Conservation (phyloP, 2,113 vertebrate genomes). For the Micromys minutus region DNA sequence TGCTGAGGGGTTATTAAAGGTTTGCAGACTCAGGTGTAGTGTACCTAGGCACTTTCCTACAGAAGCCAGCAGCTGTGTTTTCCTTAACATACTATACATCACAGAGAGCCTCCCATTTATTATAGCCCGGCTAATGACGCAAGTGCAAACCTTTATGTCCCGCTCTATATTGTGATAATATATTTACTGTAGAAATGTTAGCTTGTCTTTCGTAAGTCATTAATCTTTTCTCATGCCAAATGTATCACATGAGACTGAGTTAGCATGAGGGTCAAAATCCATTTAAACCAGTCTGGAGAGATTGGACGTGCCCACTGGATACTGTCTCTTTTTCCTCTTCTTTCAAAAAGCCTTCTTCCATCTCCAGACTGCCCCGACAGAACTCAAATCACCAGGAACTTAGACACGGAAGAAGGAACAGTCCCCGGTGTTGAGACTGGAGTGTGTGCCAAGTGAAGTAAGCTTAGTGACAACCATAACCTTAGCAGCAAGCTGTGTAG, state of each 20-base stretch:
- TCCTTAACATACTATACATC: constrained; percentile 85
- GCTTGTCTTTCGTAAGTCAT: constrained; percentile 78
- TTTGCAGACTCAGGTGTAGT: constrained; percentile 83
- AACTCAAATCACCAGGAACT: background rate
- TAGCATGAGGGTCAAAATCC: constrained; percentile 26
- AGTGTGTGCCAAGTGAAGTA: background rate
- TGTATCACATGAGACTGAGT: constrained; percentile 65
- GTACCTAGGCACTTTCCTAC: constrained; percentile 74
- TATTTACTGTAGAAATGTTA: constrained; percentile 79
- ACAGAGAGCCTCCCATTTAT: constrained; percentile 83
- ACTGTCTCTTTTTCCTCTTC: background rate
- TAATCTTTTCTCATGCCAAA: constrained; percentile 81
- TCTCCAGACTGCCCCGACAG: background rate
- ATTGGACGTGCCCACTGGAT: background rate
- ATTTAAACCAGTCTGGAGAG: constrained; percentile 29
- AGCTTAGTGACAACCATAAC: background rate
- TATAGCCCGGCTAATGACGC: constrained; percentile 85
- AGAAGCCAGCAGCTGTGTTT: constrained; percentile 88
- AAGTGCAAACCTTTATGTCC: constrained; percentile 83
- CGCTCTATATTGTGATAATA: constrained; percentile 54
- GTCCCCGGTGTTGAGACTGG: background rate
- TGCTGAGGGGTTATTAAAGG: constrained; percentile 81
- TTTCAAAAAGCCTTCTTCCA: background rate
- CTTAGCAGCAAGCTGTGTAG: background rate
- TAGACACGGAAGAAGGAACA: background rate